A percentile compares a stretch with the other conserved stretches of the same genome.
phyloP scores from a whole-genome alignment of 2,888 invertebrate genomes.

The Drosophila leonis region DNA sequence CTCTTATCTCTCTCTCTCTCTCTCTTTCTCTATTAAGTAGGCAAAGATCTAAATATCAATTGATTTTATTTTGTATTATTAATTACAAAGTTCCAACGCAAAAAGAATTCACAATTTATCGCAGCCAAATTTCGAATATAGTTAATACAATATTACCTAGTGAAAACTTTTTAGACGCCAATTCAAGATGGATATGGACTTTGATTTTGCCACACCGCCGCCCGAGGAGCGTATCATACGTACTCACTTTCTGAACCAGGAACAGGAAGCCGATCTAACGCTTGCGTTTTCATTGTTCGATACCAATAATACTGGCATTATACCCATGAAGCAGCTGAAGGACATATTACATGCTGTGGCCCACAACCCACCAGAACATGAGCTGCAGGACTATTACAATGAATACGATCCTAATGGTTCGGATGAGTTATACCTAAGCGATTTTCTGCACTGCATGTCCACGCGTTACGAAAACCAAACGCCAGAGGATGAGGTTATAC shows the following conservation, averaged over 20 bases:
- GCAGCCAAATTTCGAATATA: slow-evolving; percentile 13
- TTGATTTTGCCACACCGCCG: slow-evolving; percentile 54
- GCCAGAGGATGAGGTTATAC: slow-evolving; percentile 61
- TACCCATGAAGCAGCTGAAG: slow-evolving; percentile 52
- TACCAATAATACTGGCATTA: slow-evolving; percentile 19
- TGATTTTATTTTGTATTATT: not conserved
- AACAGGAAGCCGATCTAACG: slow-evolving; percentile 47
- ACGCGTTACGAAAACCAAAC: slow-evolving; percentile 44
- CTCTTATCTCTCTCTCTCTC: not conserved
- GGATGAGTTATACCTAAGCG: slow-evolving; percentile 57
- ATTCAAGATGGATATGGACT: slow-evolving; percentile 57
- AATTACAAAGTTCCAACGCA: not conserved
- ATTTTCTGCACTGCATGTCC: slow-evolving; percentile 63
- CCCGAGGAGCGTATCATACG: slow-evolving; percentile 55
- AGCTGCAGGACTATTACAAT: slow-evolving; percentile 47
- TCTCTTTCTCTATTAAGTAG: not conserved
- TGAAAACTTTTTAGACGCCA: not conserved
- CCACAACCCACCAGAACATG: slow-evolving; percentile 57
- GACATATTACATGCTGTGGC: slow-evolving; percentile 54
- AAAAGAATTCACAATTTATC: not conserved
- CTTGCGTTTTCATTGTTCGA: slow-evolving; percentile 59
- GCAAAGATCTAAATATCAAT: not conserved
- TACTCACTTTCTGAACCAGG: slow-evolving; percentile 37
- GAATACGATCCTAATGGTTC: slow-evolving; percentile 62
- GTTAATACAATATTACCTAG: too few relatives aligned